A percentile compares a stretch with the other conserved stretches of the same genome.
These are phyloP conservation scores for Zoroaster sp. DNA, from an alignment of 53 echinoderm and acorn worm species.

Conservation along the genomic window DNA sequence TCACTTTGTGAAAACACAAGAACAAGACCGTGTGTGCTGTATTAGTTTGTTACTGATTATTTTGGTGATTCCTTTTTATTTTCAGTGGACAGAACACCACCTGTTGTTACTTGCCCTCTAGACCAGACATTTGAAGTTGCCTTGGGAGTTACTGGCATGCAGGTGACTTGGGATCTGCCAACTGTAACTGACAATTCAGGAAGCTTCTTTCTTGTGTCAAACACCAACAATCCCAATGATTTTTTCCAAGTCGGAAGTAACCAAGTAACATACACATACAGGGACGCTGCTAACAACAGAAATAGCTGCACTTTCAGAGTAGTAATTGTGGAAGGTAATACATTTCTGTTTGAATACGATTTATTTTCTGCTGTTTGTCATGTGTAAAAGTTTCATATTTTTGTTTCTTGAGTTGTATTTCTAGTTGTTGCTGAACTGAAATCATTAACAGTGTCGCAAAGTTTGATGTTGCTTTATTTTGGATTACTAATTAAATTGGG, in stretches of 20 bases:
- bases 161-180: slow-evolving; percentile 12
- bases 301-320: slow-evolving; percentile 10
- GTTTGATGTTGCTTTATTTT: too few relatives aligned
- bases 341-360: neutral
- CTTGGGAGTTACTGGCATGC: neutral
- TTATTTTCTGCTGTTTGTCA: neutral
- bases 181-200: slow-evolving; percentile 66
- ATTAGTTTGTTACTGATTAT: neutral
- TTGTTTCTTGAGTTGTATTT: too few relatives aligned
- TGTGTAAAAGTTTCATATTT: neutral
- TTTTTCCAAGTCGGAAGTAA: slow-evolving; percentile 18
- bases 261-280: slow-evolving; percentile 40
- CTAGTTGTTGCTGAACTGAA: too few relatives aligned
- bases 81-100: too few relatives aligned
- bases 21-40: neutral
- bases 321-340: neutral
- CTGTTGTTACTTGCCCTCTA: neutral
- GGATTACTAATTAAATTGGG: too few relatives aligned
- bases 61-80: too few relatives aligned
- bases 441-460: too few relatives aligned
- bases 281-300: slow-evolving; percentile 3
- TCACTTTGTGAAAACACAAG: too few relatives aligned
- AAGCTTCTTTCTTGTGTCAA: neutral
- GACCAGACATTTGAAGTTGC: neutral
- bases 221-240: slow-evolving; percentile 10